Evolutionary conservation across 2,888 invertebrate genomes (phyloP), one percentile per base, ranked within the genome.

Genomic region (Papilio elwesi): DNA sequence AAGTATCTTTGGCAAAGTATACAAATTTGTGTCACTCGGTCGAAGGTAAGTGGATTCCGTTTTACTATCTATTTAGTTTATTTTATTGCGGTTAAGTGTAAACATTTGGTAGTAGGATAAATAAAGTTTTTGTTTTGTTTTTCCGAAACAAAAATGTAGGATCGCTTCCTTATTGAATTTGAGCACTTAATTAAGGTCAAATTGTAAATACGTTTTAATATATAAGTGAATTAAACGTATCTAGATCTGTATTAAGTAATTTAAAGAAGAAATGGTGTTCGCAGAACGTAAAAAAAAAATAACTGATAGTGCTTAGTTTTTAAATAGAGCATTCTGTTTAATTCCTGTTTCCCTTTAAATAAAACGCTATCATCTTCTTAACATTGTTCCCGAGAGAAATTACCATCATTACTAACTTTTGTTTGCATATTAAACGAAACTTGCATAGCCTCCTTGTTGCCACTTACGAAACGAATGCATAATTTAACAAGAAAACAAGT

Each of bases 301-400:
- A 52, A 57, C 26, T 26, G 55, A 16, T 57, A 57, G 43, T 9
- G 9, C 9, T 57, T 57, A 57, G 57, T 59, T 62, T 62, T 62
- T 59, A 38, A 38, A 59, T 59, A 62, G 43, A 62, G 59, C 4
- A n/a, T 15, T 43, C n/a, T 43, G n/a, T 43, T 43, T 62, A 43
- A 62, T 62, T n/a, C 59, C 15, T 51, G 26, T 65, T 65, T 65
- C 38, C 38, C 16, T 65, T 65, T 65, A 36, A 65, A 65, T 65
- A 65, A 65, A 51, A 51, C 38, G 52, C 38, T 43, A 51, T 69
- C 62, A 52, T 67, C 62, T 67, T 47, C 59, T 57, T 62, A 59
- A 49, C 62, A 71, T 71, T 47, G 71, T 47, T 71, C 67, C 71
- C 71, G 47, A 52, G 71, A 71, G 71, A 67, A 71, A 71, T 71